These are phyloP conservation scores for Cotesia glomerata DNA, from an alignment of 1,140 invertebrate species.

Conservation along the genomic window DNA sequence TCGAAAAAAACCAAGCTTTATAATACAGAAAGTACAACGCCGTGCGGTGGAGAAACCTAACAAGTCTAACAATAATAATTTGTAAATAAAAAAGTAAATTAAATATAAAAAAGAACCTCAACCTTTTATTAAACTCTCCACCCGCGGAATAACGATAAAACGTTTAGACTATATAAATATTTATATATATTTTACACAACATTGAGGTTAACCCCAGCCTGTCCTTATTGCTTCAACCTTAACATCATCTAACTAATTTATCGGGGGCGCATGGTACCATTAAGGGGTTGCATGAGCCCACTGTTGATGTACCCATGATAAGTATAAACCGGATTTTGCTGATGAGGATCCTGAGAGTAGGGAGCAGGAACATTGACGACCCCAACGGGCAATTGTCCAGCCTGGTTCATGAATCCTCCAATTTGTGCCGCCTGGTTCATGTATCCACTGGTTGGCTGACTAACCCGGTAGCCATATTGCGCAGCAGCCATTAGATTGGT, in stretches of 20 bases:
- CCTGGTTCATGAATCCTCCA: constrained; percentile 76
- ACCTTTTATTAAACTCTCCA: too few species aligned
- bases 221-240: background rate
- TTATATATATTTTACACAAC: too few species aligned
- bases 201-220: background rate
- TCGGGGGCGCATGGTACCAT: constrained; percentile 72
- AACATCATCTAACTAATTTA: constrained; percentile 34
- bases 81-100: too few species aligned
- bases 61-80: too few species aligned
- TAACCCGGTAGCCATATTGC: constrained; percentile 70
- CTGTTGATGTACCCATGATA: constrained; percentile 79
- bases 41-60: too few species aligned
- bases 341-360: constrained; percentile 68
- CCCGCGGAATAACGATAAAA: too few species aligned
- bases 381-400: constrained; percentile 73
- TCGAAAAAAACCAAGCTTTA: too few species aligned
- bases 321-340: constrained; percentile 76
- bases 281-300: constrained; percentile 71
- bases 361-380: constrained; percentile 73
- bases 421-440: constrained; percentile 78
- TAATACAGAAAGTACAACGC: too few species aligned
- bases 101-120: too few species aligned
- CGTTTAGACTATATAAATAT: too few species aligned
- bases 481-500: constrained; percentile 76
- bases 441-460: constrained; percentile 70